Percentiles rank a stretch among this genome's conserved stretches.
phyloP scores from a whole-genome alignment of 2,797 vertebrate species.

The Hydrolagus colliei region DNA sequence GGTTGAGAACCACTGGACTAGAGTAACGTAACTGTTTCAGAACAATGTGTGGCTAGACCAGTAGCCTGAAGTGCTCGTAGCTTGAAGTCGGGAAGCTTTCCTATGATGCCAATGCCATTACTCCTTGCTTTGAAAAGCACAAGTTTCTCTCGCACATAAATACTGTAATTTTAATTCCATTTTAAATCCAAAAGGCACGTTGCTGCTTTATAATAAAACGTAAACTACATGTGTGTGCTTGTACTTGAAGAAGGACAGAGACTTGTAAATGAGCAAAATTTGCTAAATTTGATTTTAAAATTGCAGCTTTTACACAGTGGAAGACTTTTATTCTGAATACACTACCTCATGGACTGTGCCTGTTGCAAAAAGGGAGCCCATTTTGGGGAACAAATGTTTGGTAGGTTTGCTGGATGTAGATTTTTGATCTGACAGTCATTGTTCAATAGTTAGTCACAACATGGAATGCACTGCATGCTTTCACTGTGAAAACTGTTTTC shows the following conservation, averaged over 20 bases:
- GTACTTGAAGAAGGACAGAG: not conserved
- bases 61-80: not conserved
- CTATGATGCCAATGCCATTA: too few relatives aligned
- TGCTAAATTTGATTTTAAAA: not conserved
- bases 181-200: not conserved
- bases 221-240: not conserved
- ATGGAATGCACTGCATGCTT: too few relatives aligned
- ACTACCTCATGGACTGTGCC: not conserved
- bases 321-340: not conserved
- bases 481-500: too few relatives aligned
- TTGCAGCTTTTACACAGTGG: too few relatives aligned
- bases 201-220: not conserved
- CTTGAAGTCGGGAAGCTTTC: not conserved
- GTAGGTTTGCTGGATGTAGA: not conserved
- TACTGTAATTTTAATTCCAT: not conserved
- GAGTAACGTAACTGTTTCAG: not conserved
- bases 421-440: not conserved
- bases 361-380: not conserved
- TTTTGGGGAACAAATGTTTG: not conserved
- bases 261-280: not conserved
- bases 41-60: not conserved
- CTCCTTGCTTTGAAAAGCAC: not conserved
- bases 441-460: too few relatives aligned
- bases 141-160: not conserved
- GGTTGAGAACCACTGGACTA: too few relatives aligned